Base-by-base conservation (phyloP, 2,888 invertebrate genomes). In the Saturnia japonica region DNA sequence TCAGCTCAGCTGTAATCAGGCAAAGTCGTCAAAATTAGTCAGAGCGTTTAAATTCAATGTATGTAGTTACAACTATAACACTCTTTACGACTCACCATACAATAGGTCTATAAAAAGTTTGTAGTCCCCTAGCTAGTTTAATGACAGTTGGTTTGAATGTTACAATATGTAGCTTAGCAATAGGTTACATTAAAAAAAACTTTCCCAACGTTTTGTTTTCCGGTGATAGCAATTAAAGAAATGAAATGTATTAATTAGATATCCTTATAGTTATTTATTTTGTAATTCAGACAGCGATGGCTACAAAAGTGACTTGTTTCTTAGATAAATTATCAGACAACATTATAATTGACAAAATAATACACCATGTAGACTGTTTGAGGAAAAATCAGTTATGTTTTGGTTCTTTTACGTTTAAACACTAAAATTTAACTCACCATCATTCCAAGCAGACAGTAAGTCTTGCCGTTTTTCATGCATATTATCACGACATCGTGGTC, bases 401-500 rank as follows among this genome's bases (percentile, higher is more conserved):
- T 22, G 22, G 9, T 54, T 42, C 11, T 60, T 3, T 43, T 45
- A 22, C 45, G 51, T n/a, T n/a, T n/a, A n/a, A n/a, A n/a, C n/a
- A n/a, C n/a, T n/a, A 54, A 70, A 34, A 70, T 16, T 19, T 68
- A 68, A 77, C 93, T 93, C 84, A 93, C 93, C 94, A 80, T 92
- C 85, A 72, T 85, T 90, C 93, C 94, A 94, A 74, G 89, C 86
- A 69, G 89, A 84, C 69, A 93, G 87, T 78, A 93, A 81, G 76
- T 93, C 93, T 83, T 91, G 91, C 57, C 85, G 86, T 75, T 88
- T 90, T 73, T 91, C 91, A 74, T 86, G 86, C 75, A 88, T 81
- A 72, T 90, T 91, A 84, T 91, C 90, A 71, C 90, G 89, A 72
- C 91, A 87, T 69, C 89, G 87, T 75, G 91, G 90, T 76, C 91